Conservation (phyloP, 2,113 vertebrate genomes). For the Oreamnos americanus region DNA sequence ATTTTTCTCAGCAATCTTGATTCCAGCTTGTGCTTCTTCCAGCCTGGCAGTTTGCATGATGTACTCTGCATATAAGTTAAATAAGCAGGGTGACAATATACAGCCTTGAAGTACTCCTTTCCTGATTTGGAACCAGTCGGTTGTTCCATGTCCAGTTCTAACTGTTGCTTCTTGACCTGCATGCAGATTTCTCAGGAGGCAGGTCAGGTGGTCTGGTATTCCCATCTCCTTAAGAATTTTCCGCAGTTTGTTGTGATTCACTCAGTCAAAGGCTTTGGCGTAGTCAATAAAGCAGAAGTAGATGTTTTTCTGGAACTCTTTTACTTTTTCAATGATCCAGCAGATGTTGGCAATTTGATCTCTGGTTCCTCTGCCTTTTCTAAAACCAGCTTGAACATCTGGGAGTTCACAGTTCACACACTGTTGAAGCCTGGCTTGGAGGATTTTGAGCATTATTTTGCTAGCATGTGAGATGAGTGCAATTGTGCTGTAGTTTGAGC, state of each 20-base stretch:
- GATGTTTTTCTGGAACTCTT: neutral
- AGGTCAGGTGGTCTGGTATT: neutral
- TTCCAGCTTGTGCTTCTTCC: neutral
- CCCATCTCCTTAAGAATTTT: neutral
- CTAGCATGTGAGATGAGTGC: neutral
- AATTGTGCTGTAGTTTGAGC: neutral
- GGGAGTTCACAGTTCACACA: neutral
- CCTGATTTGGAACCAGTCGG: neutral
- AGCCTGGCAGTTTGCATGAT: fast-evolving
- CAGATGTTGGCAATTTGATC: neutral
- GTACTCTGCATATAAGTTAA: neutral
- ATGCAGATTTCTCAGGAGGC: neutral
- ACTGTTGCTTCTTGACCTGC: neutral
- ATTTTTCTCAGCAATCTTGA: neutral
- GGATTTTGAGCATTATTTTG: neutral
- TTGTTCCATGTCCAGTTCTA: neutral
- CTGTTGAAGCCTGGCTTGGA: neutral
- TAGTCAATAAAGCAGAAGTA: neutral
- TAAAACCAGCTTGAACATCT: neutral
- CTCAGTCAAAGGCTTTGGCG: neutral
- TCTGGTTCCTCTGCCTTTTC: neutral
- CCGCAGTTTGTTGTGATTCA: neutral
- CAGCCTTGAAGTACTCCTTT: neutral
- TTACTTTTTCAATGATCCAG: neutral
- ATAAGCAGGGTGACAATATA: neutral